Percentiles rank a stretch among this genome's conserved stretches.
These are phyloP conservation scores for Coluber constrictor DNA, from an alignment of 2,797 vertebrate genomes.

Conservation along the genomic window DNA sequence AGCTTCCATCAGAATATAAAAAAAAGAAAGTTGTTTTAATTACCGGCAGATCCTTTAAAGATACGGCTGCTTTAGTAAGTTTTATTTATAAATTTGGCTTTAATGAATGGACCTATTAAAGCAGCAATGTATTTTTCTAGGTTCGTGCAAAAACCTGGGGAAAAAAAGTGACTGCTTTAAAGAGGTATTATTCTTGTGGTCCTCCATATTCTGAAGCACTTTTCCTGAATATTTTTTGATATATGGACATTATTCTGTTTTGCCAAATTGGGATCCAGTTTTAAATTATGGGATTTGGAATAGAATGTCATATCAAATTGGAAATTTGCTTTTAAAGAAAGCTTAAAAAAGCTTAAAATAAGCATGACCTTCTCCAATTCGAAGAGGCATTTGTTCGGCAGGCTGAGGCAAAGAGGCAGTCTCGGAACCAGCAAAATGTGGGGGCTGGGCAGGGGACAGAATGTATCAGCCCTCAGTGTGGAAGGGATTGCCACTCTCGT, in stretches of 20 bases:
- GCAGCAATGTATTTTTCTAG: background rate
- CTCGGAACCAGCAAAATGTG: too few species aligned
- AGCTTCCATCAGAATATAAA: background rate
- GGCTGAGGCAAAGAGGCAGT: too few species aligned
- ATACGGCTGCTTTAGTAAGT: background rate
- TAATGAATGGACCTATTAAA: background rate
- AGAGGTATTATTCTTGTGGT: background rate
- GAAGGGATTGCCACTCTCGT: too few species aligned
- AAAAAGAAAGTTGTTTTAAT: background rate
- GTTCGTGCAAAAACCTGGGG: background rate
- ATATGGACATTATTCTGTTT: background rate
- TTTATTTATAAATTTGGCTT: background rate
- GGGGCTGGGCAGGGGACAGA: too few species aligned
- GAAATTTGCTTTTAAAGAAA: background rate
- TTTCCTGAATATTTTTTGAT: background rate
- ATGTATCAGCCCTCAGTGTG: too few species aligned
- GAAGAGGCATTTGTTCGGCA: too few species aligned
- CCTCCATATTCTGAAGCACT: background rate
- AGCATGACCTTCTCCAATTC: too few species aligned
- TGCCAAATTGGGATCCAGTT: constrained; percentile 7
- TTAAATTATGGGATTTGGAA: constrained; percentile 23
- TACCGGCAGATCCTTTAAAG: background rate
- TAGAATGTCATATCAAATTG: background rate
- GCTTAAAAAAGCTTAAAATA: too few species aligned
- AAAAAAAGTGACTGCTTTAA: background rate